phyloP scores from a whole-genome alignment of 2,113 vertebrate genomes.

The Passer domesticus region DNA sequence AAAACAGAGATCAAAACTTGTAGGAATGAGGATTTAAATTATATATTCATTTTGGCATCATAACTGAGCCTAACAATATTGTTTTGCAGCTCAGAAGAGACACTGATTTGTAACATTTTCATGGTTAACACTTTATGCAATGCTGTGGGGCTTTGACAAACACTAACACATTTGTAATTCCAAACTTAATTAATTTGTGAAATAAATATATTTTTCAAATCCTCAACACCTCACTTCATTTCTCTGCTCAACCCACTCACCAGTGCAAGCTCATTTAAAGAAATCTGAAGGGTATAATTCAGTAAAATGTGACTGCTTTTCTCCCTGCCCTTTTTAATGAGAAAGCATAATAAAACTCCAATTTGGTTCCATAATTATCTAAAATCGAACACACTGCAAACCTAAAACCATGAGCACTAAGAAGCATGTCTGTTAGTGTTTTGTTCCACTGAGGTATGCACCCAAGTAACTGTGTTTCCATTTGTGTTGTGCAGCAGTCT shows the following conservation, averaged over 20 bases:
- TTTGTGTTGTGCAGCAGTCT: neutral
- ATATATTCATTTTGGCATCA: neutral
- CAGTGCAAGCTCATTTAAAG: neutral
- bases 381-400: neutral
- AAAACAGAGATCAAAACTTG: neutral
- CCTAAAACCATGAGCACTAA: neutral
- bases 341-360: neutral
- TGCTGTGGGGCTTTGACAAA: neutral
- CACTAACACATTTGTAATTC: neutral
- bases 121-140: neutral
- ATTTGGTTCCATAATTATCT: neutral
- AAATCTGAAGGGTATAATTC: neutral
- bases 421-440: neutral
- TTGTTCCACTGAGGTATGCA: neutral
- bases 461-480: neutral
- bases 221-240: neutral
- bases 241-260: neutral
- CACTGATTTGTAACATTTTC: neutral
- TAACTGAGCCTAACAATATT: neutral
- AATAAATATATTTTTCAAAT: constrained; percentile 15
- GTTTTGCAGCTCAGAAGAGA: neutral
- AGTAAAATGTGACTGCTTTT: neutral
- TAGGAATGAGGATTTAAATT: neutral
- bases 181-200: constrained; percentile 25
- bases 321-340: neutral